These are phyloP conservation scores for Phataginus tetradactyla DNA, from an alignment of 2,797 vertebrate species.

Conservation along the genomic window DNA sequence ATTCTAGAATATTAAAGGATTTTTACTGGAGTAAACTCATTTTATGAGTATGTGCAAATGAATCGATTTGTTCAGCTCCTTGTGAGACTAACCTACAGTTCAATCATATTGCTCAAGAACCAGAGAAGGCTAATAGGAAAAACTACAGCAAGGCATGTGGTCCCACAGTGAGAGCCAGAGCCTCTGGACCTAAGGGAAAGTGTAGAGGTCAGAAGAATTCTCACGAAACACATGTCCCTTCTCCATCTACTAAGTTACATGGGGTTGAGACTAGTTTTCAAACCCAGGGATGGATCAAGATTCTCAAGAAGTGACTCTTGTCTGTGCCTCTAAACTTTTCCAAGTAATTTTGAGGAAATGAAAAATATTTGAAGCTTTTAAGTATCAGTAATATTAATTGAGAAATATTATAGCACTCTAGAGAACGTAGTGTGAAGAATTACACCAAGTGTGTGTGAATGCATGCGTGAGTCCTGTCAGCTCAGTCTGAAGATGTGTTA, in stretches of 20 bases:
- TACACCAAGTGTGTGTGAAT: slow-evolving; percentile 89
- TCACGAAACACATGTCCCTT: neutral
- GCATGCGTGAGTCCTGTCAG: slow-evolving; percentile 88
- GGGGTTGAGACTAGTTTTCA: neutral
- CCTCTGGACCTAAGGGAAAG: neutral
- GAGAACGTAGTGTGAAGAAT: slow-evolving; percentile 89
- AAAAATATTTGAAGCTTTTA: slow-evolving; percentile 85
- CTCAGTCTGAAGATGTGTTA: slow-evolving; percentile 88
- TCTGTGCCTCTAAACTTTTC: slow-evolving; percentile 32
- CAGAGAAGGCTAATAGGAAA: neutral
- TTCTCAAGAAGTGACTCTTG: neutral
- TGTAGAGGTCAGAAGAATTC: neutral
- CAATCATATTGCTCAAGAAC: neutral
- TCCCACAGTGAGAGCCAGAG: neutral
- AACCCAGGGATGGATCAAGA: neutral
- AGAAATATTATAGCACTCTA: slow-evolving; percentile 87
- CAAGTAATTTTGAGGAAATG: slow-evolving; percentile 75
- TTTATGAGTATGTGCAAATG: neutral
- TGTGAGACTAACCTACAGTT: neutral
- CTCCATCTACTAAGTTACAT: neutral
- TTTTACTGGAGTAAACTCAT: neutral
- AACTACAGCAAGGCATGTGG: neutral
- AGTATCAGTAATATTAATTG: slow-evolving; percentile 89
- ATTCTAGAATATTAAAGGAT: neutral
- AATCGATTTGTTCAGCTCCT: neutral